Evolutionary conservation across 2,113 vertebrate genomes (phyloP), one percentile per base, ranked within the genome.

Genomic region (Ptychochromis oligacanthus): DNA sequence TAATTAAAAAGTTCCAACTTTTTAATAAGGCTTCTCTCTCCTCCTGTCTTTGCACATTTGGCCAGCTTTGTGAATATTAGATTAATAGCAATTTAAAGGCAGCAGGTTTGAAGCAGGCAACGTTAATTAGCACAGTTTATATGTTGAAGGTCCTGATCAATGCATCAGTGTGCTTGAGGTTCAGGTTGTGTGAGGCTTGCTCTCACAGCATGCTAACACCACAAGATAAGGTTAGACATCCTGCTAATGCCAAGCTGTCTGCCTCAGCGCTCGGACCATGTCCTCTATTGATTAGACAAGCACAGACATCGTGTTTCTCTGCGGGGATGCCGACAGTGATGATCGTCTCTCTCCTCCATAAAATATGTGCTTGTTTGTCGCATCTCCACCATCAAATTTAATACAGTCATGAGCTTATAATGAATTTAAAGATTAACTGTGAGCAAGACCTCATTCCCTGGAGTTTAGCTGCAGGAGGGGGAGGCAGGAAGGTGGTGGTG

Each of bases 1-100:
- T 6, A 20, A 8, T 46, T 75, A 46, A 38, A 64, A 90, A 83
- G 54, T 84, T 76, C 77, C 65, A 88, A 87, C 86, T 88, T 89
- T 91, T 89, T 93, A 91, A 90, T 84, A 87, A 90, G 91, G 74
- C 82, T 6, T 13, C 67, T 6, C 15, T 56, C 72, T 24, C 20
- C 75, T 64, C 67, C 81, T 83, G 80, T 76, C 82, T 38, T 11
- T 38, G 77, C 87, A 75, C 70, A n/a, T 84, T 86, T 80, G 84
- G 60, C 80, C 52, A 46, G 46, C 91, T 93, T 92, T 91, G 87
- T 89, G 89, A 89, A 91, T 93, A 87, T 93, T 88, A 90, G 85
- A 93, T 93, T 83, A 90, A 87, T 60, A 58, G 81, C 20, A 54
- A 43, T 88, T 83, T 90, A 91, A 74, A 89, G 79, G 85, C 57